phyloP scores from a whole-genome alignment of 2,888 invertebrate genomes.

The Silvanus unidentatus region DNA sequence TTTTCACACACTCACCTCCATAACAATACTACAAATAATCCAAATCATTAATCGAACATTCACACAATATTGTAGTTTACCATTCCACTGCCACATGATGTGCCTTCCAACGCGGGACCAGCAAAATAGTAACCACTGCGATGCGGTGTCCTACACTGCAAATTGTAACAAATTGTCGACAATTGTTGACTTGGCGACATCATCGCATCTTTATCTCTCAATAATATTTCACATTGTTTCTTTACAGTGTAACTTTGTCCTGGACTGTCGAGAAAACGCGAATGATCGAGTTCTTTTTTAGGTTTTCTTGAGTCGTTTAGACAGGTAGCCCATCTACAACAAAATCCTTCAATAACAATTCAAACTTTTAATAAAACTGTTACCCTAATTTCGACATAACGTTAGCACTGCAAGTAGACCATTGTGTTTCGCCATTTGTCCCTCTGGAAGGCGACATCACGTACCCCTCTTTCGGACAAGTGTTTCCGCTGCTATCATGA shows the following conservation, averaged over 20 bases:
- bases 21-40: constrained; percentile 55
- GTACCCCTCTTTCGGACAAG: constrained; percentile 69
- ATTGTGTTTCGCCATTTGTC: constrained; percentile 68
- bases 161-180: constrained; percentile 56
- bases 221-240: constrained; percentile 66
- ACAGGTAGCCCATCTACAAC: constrained; percentile 58
- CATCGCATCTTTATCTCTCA: constrained; percentile 63
- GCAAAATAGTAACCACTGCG: constrained; percentile 69
- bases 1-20: constrained; percentile 58
- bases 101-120: constrained; percentile 79
- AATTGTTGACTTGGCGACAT: constrained; percentile 45
- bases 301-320: constrained; percentile 55
- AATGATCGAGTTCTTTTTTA: constrained; percentile 54
- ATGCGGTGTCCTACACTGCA: constrained; percentile 67
- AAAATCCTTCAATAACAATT: neutral
- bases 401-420: constrained; percentile 70
- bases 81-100: constrained; percentile 60
- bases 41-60: neutral
- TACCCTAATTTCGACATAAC: constrained; percentile 58
- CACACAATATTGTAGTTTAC: constrained; percentile 37
- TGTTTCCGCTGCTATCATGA: constrained; percentile 68
- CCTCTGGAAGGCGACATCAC: constrained; percentile 80
- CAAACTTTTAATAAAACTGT: constrained; percentile 8
- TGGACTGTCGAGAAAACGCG: constrained; percentile 58
- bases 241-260: constrained; percentile 68